These are phyloP conservation scores for Scotopteryx bipunctaria DNA, from an alignment of 2,888 invertebrate genomes.

Conservation along the genomic window DNA sequence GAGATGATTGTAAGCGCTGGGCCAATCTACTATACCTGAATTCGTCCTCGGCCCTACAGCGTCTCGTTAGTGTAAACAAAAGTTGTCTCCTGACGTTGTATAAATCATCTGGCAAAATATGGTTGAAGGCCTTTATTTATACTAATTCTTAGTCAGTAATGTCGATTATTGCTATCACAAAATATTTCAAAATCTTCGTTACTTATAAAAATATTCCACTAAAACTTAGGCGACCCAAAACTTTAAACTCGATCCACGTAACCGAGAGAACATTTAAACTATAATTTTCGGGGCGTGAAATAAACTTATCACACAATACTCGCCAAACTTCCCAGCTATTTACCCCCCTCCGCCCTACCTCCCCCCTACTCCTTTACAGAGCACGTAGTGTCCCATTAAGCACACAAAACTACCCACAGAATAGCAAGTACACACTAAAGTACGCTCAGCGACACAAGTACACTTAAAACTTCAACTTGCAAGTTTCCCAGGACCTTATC, in stretches of 20 bases:
- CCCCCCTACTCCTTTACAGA: background rate
- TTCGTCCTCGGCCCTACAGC: too few species aligned
- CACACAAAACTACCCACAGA: constrained; percentile 7
- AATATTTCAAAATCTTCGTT: too few species aligned
- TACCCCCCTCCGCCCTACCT: background rate
- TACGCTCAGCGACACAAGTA: background rate
- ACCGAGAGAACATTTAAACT: constrained; percentile 3
- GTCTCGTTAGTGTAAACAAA: too few species aligned
- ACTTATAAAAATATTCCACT: background rate
- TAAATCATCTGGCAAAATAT: too few species aligned
- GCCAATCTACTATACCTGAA: too few species aligned
- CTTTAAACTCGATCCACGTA: background rate
- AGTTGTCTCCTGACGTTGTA: too few species aligned
- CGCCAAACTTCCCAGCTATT: constrained; percentile 4
- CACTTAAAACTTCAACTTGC: background rate
- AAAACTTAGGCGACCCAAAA: background rate
- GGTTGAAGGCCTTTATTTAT: too few species aligned
- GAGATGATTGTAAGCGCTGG: too few species aligned
- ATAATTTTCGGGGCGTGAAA: constrained; percentile 7
- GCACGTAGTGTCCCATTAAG: background rate
- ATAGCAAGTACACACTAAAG: background rate
- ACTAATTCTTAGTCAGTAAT: too few species aligned
- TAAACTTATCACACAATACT: constrained; percentile 8
- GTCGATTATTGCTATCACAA: too few species aligned
- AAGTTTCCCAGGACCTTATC: too few species aligned